These are phyloP conservation scores for Drosophila baimaii DNA, from an alignment of 1,140 invertebrate species.

Conservation along the genomic window DNA sequence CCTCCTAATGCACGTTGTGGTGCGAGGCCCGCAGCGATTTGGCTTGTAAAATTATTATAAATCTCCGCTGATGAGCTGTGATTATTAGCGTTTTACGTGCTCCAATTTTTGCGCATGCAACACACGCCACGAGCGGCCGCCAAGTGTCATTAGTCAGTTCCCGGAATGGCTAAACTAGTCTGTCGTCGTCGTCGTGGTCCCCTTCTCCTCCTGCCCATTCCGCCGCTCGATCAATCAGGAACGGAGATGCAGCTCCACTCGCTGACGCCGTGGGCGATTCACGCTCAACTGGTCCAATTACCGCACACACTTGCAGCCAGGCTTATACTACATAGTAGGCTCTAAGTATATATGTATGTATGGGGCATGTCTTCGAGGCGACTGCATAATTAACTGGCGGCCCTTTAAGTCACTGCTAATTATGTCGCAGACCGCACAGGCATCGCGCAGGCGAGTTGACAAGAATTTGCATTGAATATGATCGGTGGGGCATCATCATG, in stretches of 20 bases:
- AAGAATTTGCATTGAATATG: conserved; percentile 72
- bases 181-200: conserved; percentile 38
- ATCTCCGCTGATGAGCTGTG: conserved; percentile 79
- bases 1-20: conserved; percentile 76
- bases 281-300: conserved; percentile 72
- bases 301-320: conserved; percentile 31
- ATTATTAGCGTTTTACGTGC: conserved; percentile 80
- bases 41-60: conserved; percentile 79
- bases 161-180: conserved; percentile 71
- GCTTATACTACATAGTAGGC: conserved; percentile 3
- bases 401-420: conserved; percentile 68
- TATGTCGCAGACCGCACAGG: conserved; percentile 74
- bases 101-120: conserved; percentile 68
- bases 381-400: conserved; percentile 67
- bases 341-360: conserved; percentile 2
- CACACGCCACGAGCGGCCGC: conserved; percentile 32
- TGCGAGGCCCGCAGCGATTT: conserved; percentile 51
- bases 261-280: conserved; percentile 69
- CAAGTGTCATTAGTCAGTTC: conserved; percentile 80
- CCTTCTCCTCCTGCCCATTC: conserved; percentile 7
- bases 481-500: conserved; percentile 51
- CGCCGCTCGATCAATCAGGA: conserved; percentile 69
- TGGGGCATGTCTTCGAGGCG: conserved; percentile 2
- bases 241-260: conserved; percentile 46
- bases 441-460: conserved; percentile 52